Conservation (phyloP, 2,113 vertebrate genomes). For the Vulpes ferrilata region DNA sequence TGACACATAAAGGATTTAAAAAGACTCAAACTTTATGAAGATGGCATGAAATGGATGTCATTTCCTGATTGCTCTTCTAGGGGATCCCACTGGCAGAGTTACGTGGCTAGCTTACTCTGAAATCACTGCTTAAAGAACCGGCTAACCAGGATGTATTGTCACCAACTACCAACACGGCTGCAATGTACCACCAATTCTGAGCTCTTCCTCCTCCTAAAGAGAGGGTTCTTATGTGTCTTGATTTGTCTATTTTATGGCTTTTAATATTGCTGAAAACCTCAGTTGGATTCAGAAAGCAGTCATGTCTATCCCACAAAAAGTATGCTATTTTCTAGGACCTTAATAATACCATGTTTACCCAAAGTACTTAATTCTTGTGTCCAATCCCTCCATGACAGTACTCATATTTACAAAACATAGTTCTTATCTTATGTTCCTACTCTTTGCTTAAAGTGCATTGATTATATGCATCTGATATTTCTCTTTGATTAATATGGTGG, state of each 20-base stretch:
- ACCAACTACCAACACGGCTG: not conserved
- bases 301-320: not conserved
- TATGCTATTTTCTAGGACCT: not conserved
- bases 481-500: not conserved
- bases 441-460: not conserved
- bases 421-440: constrained; percentile 2
- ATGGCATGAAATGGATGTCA: not conserved
- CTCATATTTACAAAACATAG: not conserved
- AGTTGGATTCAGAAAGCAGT: constrained; percentile 40
- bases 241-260: constrained; percentile 4
- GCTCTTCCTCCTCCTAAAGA: not conserved
- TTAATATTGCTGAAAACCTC: constrained; percentile 23
- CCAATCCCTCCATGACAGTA: not conserved
- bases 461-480: constrained; percentile 9
- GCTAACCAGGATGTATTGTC: not conserved
- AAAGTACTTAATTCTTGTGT: constrained; percentile 6
- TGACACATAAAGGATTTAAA: not conserved
- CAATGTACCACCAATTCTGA: not conserved
- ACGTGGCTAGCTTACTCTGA: not conserved
- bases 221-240: constrained; percentile 11
- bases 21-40: not conserved
- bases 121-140: not conserved
- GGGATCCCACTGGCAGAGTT: not conserved
- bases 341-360: not conserved
- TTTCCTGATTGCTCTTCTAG: not conserved